Evolutionary conservation across 1,140 invertebrate genomes (phyloP).

Genomic region (Bombus superbus): DNA sequence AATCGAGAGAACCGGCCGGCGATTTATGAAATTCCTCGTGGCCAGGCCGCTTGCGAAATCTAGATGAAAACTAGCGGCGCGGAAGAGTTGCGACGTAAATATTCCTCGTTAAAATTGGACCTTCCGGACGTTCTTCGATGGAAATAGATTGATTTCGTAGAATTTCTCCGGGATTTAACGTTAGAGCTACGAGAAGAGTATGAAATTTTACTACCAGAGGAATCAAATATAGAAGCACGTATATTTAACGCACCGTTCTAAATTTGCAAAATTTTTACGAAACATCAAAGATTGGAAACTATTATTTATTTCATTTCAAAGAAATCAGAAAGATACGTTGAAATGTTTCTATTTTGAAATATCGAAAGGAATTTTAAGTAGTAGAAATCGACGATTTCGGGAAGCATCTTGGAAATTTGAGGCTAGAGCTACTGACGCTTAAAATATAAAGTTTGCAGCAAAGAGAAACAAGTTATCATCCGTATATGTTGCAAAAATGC

Average conservation of each 20-base stretch:
- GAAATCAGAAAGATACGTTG: too few relatives aligned
- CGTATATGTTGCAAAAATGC: too few relatives aligned
- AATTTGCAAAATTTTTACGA: background rate
- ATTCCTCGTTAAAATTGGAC: background rate
- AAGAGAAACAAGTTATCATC: too few relatives aligned
- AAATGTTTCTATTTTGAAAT: background rate
- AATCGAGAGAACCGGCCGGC: background rate
- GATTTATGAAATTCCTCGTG: conserved; percentile 25
- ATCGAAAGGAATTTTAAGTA: background rate
- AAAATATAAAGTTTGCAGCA: too few relatives aligned
- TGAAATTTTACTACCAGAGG: background rate
- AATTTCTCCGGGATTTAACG: background rate
- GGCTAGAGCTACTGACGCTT: too few relatives aligned
- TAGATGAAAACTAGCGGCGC: background rate
- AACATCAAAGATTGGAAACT: too few relatives aligned
- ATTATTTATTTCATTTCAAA: too few relatives aligned
- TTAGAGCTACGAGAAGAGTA: background rate
- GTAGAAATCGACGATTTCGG: background rate
- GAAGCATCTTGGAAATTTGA: too few relatives aligned
- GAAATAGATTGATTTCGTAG: background rate
- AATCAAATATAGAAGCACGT: too few relatives aligned
- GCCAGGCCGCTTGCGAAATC: background rate
- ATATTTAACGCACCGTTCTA: background rate
- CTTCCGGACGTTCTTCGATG: background rate
- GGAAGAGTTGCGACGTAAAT: background rate